Percentiles rank a stretch among this genome's conserved stretches.
phyloP scores from a whole-genome alignment of 2,888 invertebrate genomes.

The Phymatocera aterrima region DNA sequence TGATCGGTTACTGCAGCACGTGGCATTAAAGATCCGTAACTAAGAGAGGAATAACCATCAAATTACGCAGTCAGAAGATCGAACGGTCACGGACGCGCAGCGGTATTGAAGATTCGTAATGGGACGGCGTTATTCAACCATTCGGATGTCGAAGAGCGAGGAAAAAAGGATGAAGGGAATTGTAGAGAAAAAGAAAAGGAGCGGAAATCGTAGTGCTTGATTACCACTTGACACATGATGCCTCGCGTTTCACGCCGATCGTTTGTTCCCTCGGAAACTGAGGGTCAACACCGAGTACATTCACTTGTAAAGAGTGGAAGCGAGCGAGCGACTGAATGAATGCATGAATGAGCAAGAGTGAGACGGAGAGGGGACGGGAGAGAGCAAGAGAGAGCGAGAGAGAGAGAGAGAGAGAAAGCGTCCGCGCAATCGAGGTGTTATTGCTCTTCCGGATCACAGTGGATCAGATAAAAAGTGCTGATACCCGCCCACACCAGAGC shows the following conservation, averaged over 20 bases:
- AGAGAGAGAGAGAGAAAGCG: slow-evolving; percentile 40
- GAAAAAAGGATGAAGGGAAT: neutral
- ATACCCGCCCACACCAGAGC: slow-evolving; percentile 65
- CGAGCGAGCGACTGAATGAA: slow-evolving; percentile 24
- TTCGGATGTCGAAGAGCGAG: neutral
- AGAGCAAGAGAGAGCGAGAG: slow-evolving; percentile 45
- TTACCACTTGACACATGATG: slow-evolving; percentile 18
- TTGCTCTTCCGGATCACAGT: slow-evolving; percentile 41
- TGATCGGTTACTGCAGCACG: slow-evolving; percentile 45
- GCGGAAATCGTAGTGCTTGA: neutral
- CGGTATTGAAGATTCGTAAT: neutral
- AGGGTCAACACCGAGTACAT: slow-evolving; percentile 21
- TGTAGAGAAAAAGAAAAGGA: neutral
- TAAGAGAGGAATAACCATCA: neutral
- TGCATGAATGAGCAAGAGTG: neutral
- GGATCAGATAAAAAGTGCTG: slow-evolving; percentile 62
- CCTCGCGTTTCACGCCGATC: slow-evolving; percentile 3
- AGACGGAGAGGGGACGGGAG: neutral
- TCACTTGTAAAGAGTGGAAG: slow-evolving; percentile 6
- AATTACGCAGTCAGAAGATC: neutral
- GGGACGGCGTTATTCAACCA: neutral
- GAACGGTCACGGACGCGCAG: neutral
- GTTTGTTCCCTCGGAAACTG: slow-evolving; percentile 4
- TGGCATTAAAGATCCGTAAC: neutral
- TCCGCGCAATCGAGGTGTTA: slow-evolving; percentile 46